Percentiles rank a stretch among this genome's conserved stretches.
Conservation (phyloP, 2,888 invertebrate species). For the Sesia apiformis region DNA sequence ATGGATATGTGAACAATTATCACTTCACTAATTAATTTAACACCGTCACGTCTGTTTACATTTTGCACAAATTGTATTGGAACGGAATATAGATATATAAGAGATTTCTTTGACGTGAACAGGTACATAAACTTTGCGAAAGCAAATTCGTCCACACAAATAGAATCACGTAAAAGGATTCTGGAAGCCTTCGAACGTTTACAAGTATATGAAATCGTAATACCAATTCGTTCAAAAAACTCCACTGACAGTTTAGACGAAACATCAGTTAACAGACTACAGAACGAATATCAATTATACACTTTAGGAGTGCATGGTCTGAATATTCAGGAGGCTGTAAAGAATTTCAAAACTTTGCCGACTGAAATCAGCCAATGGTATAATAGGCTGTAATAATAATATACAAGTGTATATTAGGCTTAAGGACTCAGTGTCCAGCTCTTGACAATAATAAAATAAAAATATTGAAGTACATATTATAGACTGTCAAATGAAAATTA, state of each 20-base stretch:
- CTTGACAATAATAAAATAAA: too few species aligned
- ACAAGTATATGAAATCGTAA: slow-evolving; percentile 83
- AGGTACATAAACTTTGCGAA: slow-evolving; percentile 89
- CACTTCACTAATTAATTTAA: too few species aligned
- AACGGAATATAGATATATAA: too few species aligned
- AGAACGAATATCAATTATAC: slow-evolving; percentile 89
- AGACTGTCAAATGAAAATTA: too few species aligned
- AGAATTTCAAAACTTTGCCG: slow-evolving; percentile 82
- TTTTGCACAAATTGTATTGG: too few species aligned
- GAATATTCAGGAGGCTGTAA: slow-evolving; percentile 84
- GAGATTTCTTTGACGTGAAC: slow-evolving; percentile 7
- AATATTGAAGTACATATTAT: too few species aligned
- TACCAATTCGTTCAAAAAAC: slow-evolving; percentile 61
- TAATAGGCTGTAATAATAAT: too few species aligned
- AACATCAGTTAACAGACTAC: slow-evolving; percentile 74
- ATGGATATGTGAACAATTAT: too few species aligned
- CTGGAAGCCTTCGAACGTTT: slow-evolving; percentile 92
- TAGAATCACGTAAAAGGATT: slow-evolving; percentile 84
- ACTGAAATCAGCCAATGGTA: slow-evolving; percentile 92
- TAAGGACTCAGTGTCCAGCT: too few species aligned
- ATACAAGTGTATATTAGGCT: not conserved
- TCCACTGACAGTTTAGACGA: slow-evolving; percentile 43
- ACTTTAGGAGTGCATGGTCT: slow-evolving; percentile 80
- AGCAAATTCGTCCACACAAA: slow-evolving; percentile 79
- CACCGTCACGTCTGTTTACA: too few species aligned